phyloP scores from a whole-genome alignment of 2,888 invertebrate species.

The Eristalinus aeneus region DNA sequence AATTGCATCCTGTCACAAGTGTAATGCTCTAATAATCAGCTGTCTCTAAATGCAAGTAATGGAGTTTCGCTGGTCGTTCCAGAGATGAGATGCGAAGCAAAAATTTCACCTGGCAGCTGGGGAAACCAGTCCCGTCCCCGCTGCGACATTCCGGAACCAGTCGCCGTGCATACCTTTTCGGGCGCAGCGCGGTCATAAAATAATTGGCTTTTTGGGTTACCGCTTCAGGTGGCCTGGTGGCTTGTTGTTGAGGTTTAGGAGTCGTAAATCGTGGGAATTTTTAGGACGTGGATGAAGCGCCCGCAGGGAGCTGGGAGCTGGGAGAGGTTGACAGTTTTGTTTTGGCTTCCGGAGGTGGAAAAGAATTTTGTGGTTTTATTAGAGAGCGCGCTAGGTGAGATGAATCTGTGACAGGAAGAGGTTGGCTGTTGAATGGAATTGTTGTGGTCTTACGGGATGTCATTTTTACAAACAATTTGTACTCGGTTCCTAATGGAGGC shows the following conservation, averaged over 20 bases:
- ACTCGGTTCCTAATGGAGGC: too few species aligned
- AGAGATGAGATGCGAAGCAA: neutral
- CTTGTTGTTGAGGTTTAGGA: conserved; percentile 1
- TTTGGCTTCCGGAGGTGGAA: neutral
- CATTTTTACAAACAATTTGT: neutral
- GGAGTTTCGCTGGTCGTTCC: neutral
- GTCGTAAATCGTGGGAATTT: conserved; percentile 33
- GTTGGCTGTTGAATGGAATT: neutral
- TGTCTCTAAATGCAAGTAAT: neutral
- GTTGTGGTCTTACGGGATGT: neutral
- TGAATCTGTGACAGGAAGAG: neutral
- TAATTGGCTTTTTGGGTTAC: conserved; percentile 39
- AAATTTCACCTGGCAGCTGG: conserved; percentile 28
- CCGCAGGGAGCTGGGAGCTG: too few species aligned
- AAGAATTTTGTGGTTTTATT: neutral
- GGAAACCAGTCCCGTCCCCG: conserved; percentile 31
- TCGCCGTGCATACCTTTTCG: conserved; percentile 7
- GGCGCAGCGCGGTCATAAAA: conserved; percentile 31
- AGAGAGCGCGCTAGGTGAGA: too few species aligned
- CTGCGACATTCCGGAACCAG: conserved; percentile 35
- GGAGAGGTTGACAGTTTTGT: neutral
- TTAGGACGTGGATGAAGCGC: neutral
- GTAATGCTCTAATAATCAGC: conserved; percentile 35
- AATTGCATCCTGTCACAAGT: conserved; percentile 31
- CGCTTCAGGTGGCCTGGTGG: neutral